These are phyloP conservation scores for Noctuana brunneofusca DNA, from an alignment of 2,888 invertebrate genomes.

Conservation along the genomic window DNA sequence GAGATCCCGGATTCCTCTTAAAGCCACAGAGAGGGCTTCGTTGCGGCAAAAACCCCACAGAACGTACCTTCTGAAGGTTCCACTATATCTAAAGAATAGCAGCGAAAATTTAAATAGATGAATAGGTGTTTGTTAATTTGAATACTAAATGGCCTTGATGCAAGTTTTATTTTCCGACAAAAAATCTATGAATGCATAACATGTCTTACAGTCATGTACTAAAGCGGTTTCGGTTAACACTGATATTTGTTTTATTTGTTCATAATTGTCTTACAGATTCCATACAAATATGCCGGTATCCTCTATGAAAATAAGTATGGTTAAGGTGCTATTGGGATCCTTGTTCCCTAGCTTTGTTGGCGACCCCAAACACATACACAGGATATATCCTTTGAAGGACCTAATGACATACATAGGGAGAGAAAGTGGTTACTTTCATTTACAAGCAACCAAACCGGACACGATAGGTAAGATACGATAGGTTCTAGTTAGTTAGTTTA, in stretches of 20 bases:
- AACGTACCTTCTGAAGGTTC: no score
- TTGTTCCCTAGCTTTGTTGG: conserved; percentile 77
- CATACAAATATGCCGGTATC: conserved; percentile 86
- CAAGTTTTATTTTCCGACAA: no score
- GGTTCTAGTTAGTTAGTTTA: no score
- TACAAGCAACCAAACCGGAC: conserved; percentile 93
- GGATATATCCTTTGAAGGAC: conserved; percentile 78
- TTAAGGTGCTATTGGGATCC: conserved; percentile 73
- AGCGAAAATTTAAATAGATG: background rate
- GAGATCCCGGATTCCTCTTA: no score
- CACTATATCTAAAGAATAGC: no score
- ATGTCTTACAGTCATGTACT: no score
- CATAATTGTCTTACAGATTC: conserved; percentile 65
- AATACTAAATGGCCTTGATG: no score
- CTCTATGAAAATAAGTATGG: conserved; percentile 53
- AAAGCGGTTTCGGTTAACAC: no score
- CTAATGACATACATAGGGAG: conserved; percentile 54
- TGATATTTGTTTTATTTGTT: background rate
- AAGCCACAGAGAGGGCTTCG: no score
- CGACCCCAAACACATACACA: conserved; percentile 64
- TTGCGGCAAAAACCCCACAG: no score
- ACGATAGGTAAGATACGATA: conserved; percentile 88
- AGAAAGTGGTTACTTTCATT: conserved; percentile 86
- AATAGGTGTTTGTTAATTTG: background rate
- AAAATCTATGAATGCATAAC: no score